Evolutionary conservation across 2,797 vertebrate genomes (phyloP), one percentile per base, ranked within the genome.

Genomic region (Leontocebus nigricollis): DNA sequence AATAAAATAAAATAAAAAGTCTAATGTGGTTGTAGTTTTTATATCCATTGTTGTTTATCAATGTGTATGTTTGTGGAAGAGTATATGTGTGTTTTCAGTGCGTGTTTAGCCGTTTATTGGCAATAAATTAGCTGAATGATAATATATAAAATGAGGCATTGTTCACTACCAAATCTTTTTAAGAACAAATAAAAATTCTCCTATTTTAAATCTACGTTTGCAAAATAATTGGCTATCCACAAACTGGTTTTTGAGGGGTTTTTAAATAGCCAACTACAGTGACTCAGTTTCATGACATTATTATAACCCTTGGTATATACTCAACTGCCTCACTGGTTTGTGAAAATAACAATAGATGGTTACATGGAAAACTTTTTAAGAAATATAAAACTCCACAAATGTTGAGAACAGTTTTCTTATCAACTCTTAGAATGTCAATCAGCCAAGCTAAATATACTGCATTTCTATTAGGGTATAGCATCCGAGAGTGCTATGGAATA

Each of bases 321-420:
- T 64, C 33, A 44, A 7, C 30, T 70, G n/a, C 46, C n/a, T 96
- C 41, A 52, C 39, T 55, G 19, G 4, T 85, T 90, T 85, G 2
- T 88, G 44, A 88, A 36, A 81, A 30, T 52, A 76, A 55, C 27
- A 84, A 61, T n/a, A 87, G 26, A 36, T 76, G 26, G 27, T 30
- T 90, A 50, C 33, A 44, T 77, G 72, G 33, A 79, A 92, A 85
- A 67, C 82, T 93, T 39, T 90, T 93, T 85, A 94, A 39, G 73
- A 94, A 92, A 64, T 44, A 24, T 22, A 52, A 59, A 44, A 83
- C 8, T 84, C 15, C n/a, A 36, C 27, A 90, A n/a, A 93, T 73
- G n/a, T 75, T 59, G 44, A 82, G 26, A 94, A 48, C 89, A 20
- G 13, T 88, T 7, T 81, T 70, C 82, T 88, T 73, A 57, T 14